Evolutionary conservation across 2,113 vertebrate genomes (phyloP).

Genomic region (Sceloporus tristichus): DNA sequence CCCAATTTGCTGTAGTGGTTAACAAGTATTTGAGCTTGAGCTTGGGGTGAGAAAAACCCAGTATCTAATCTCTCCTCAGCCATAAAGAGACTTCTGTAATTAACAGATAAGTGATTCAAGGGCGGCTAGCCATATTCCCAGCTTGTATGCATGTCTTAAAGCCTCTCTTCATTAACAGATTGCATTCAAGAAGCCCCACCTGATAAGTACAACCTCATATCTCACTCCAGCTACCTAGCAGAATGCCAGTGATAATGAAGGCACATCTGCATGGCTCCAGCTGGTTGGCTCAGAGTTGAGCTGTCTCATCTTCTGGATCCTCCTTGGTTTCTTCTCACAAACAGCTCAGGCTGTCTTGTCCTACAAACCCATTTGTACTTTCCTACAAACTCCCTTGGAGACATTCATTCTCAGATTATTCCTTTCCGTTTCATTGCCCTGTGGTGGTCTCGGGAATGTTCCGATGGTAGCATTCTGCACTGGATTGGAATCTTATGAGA

Average conservation of each 20-base stretch:
- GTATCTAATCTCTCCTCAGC: background rate
- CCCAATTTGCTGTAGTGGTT: background rate
- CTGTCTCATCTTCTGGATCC: background rate
- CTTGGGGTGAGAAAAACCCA: background rate
- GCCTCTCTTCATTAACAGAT: background rate
- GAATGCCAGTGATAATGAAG: background rate
- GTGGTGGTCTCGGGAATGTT: too few species aligned
- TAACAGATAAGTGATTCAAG: background rate
- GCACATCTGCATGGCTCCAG: background rate
- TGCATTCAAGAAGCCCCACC: background rate
- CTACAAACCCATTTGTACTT: background rate
- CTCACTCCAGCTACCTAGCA: background rate
- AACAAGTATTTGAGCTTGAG: background rate
- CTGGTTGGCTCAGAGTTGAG: background rate
- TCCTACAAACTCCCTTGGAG: too few species aligned
- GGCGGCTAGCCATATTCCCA: background rate
- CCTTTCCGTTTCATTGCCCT: too few species aligned
- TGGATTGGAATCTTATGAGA: too few species aligned
- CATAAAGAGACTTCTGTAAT: background rate
- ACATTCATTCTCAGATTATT: too few species aligned
- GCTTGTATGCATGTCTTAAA: background rate
- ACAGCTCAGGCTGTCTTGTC: background rate
- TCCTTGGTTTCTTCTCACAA: background rate
- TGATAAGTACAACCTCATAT: background rate
- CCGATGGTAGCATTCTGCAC: too few species aligned